phyloP scores from a whole-genome alignment of 2,113 vertebrate genomes.

The Pluvialis apricaria region DNA sequence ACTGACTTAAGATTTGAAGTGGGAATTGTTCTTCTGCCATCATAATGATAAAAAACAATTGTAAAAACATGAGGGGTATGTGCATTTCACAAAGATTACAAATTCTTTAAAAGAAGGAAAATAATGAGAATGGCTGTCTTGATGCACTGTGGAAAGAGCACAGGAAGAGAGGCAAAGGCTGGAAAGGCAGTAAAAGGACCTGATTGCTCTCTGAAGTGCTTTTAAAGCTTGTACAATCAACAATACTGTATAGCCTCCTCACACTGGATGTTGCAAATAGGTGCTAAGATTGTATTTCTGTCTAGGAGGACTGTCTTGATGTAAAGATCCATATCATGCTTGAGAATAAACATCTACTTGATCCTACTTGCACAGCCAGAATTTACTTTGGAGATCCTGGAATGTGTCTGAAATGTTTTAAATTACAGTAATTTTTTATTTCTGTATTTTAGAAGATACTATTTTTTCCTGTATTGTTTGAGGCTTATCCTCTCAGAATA shows the following conservation, averaged over 20 bases:
- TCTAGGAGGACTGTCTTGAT: not conserved
- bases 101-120: not conserved
- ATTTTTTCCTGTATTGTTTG: not conserved
- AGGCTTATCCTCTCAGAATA: not conserved
- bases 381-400: not conserved
- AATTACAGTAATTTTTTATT: not conserved
- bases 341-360: not conserved
- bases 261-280: not conserved
- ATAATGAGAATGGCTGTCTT: not conserved
- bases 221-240: not conserved
- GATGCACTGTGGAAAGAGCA: not conserved
- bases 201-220: not conserved
- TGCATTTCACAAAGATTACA: not conserved
- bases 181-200: not conserved
- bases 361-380: not conserved
- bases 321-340: not conserved
- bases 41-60: not conserved
- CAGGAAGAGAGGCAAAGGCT: not conserved
- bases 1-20: not conserved
- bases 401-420: not conserved
- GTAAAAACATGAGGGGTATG: not conserved
- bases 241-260: not conserved
- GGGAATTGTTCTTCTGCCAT: not conserved
- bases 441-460: not conserved
- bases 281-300: not conserved